A percentile compares a stretch with the other conserved stretches of the same genome.
phyloP scores from a whole-genome alignment of 2,113 vertebrate genomes.

The Otis tarda region DNA sequence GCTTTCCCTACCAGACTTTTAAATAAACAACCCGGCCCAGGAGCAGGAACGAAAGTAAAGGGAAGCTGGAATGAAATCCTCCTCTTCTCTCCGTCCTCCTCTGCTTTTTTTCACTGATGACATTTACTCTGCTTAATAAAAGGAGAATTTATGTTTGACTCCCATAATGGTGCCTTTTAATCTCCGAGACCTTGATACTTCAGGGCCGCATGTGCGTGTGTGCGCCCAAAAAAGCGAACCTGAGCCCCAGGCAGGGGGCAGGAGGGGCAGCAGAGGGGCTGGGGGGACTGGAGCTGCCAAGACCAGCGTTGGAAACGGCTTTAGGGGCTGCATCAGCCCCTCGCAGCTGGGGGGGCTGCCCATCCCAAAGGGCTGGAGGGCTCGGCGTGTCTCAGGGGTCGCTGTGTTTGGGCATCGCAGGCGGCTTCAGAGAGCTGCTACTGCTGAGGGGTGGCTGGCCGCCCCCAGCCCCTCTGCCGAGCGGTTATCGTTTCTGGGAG shows the following conservation, averaged over 20 bases:
- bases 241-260: background rate
- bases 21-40: constrained; percentile 23
- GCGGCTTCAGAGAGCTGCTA: background rate
- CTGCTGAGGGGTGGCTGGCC: background rate
- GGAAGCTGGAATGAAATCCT: constrained; percentile 52
- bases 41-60: background rate
- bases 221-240: background rate
- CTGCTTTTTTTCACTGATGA: constrained; percentile 64
- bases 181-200: background rate
- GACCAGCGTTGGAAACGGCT: background rate
- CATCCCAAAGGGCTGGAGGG: background rate
- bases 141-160: constrained; percentile 59
- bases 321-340: background rate
- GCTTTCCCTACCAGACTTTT: background rate
- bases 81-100: constrained; percentile 19
- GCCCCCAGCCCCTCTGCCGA: background rate
- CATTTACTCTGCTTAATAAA: constrained; percentile 70
- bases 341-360: background rate
- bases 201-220: background rate
- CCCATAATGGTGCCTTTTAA: constrained; percentile 49
- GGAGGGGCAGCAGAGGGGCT: background rate
- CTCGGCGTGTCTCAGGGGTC: background rate
- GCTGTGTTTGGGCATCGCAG: background rate
- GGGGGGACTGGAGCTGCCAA: background rate
- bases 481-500: background rate